Evolutionary conservation across 2,888 invertebrate species (phyloP), one percentile per base, ranked within the genome.

Genomic region (Coremacera marginata): DNA sequence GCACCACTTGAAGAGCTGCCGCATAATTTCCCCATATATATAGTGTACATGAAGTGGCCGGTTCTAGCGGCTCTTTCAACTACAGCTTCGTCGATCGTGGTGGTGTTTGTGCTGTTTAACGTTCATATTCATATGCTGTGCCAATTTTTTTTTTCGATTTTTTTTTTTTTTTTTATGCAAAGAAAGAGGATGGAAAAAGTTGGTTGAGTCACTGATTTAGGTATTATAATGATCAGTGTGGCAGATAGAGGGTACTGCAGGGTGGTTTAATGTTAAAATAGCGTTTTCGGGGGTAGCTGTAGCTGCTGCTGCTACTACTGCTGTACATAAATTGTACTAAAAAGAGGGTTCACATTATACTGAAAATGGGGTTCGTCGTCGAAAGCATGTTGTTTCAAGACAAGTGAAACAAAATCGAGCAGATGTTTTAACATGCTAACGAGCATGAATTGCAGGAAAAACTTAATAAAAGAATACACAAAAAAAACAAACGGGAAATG

Each of bases 401-500:
- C 14, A 44, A 63, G 63, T 31, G 31, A 31, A 63, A 16, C 63
- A 68, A 34, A 68, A 25, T 16, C 14, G 51, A 51, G 51, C 68
- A 68, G 68, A 68, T 68, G 68, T 68, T 49, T 34, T 25, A 51
- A 22, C 14, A 51, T 27, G 60, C 22, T 27, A 27, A 14, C 34
- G 49, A 25, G 22, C 68, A 51, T 49, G 68, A 68, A 68, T 68
- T 68, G 68, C 68, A 68, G 68, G 68, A 51, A 68, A 68, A 68
- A 68, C 68, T 68, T 27, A 68, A 51, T 68, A 25, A 65, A 68
- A 44, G 44, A 44, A 44, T 1, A 44, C 11, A 44, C 4, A 37
- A 68, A 25, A 44, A 14, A 68, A 51, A 25, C 68, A 52, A 68
- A 68, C 68, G 68, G 68, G 68, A 68, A 68, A 34, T 65, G 63